Evolutionary conservation across 2,797 vertebrate species (phyloP).

Genomic region (Uromys caudimaculatus): DNA sequence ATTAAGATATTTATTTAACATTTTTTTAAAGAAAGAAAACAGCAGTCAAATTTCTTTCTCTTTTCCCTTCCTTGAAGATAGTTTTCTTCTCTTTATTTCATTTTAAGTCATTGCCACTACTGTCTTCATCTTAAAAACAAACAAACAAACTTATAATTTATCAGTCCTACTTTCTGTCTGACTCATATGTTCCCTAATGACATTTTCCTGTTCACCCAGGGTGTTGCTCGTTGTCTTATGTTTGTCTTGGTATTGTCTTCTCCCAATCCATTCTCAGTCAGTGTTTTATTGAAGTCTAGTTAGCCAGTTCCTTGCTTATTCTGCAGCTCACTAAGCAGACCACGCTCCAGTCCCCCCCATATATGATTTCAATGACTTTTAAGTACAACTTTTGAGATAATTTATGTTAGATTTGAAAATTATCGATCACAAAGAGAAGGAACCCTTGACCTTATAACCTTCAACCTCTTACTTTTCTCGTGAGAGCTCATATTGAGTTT

Average conservation of each 20-base stretch:
- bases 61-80: background rate
- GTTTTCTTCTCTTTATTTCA: constrained; percentile 43
- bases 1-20: constrained; percentile 9
- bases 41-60: constrained; percentile 32
- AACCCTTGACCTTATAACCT: background rate
- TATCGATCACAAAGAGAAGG: constrained; percentile 16
- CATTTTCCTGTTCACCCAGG: background rate
- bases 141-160: background rate
- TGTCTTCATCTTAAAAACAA: background rate
- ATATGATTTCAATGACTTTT: constrained; percentile 36
- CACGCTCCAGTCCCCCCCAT: background rate
- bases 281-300: background rate
- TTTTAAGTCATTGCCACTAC: background rate
- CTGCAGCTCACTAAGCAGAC: background rate
- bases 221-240: background rate
- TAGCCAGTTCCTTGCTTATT: background rate
- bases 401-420: constrained; percentile 11
- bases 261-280: background rate
- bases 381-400: background rate
- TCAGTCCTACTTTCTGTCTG: background rate
- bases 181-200: background rate
- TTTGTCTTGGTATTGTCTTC: background rate
- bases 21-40: constrained; percentile 22
- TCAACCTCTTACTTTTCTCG: constrained; percentile 2
- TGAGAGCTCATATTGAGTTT: background rate